Conservation (phyloP, 1,140 invertebrate species). For the Lepidurus couesii region DNA sequence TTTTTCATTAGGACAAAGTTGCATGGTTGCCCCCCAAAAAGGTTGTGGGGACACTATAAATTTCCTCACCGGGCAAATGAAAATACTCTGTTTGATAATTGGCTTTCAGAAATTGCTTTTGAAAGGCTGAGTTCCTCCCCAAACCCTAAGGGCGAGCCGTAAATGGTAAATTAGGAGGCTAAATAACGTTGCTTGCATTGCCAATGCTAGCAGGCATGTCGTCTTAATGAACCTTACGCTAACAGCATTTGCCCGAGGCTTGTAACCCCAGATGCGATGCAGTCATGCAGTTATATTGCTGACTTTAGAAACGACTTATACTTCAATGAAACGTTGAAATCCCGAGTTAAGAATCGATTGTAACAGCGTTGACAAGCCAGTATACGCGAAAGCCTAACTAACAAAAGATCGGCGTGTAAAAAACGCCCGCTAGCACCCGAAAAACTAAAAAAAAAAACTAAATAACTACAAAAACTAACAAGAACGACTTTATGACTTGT, state of each 20-base stretch:
- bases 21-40: too few relatives aligned
- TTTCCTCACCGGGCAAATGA: not conserved
- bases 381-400: not conserved
- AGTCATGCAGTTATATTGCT: not conserved
- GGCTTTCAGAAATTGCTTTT: constrained; percentile 18
- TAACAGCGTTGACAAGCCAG: not conserved
- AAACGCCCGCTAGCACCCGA: not conserved
- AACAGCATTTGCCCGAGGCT: not conserved
- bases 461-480: not conserved
- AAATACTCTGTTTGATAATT: not conserved
- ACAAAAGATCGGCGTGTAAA: not conserved
- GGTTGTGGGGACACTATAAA: not conserved
- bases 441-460: too few relatives aligned
- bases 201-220: not conserved
- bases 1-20: too few relatives aligned
- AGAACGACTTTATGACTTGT: not conserved
- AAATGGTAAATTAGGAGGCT: constrained; percentile 19
- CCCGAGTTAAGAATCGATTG: not conserved
- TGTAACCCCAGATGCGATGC: constrained; percentile 11
- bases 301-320: not conserved
- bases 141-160: not conserved
- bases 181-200: constrained; percentile 9
- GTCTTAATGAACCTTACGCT: constrained; percentile 22
- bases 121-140: constrained; percentile 1
- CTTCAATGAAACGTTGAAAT: not conserved